A percentile compares a stretch with the other conserved stretches of the same genome.
These are phyloP conservation scores for Conistra vaccinii DNA, from an alignment of 2,888 invertebrate species.

Conservation along the genomic window DNA sequence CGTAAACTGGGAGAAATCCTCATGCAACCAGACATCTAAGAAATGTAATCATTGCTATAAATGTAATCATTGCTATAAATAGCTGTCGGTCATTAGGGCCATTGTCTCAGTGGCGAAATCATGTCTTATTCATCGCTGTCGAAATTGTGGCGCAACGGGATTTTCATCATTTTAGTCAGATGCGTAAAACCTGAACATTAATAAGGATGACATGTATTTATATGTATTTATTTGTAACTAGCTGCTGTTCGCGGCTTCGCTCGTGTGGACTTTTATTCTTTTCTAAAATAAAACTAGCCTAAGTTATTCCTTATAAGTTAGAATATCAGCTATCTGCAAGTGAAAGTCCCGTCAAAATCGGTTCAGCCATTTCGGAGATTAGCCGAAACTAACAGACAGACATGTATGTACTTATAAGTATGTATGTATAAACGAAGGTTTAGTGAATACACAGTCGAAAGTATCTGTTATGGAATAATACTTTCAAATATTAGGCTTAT, in stretches of 20 bases:
- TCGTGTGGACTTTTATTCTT: too few relatives aligned
- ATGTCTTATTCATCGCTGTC: constrained; percentile 8
- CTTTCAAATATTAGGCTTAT: not conserved
- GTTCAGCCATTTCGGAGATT: too few relatives aligned
- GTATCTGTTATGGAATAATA: not conserved
- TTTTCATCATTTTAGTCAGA: not conserved
- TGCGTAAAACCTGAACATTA: not conserved
- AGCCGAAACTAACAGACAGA: too few relatives aligned
- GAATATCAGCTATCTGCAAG: too few relatives aligned
- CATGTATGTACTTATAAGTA: too few relatives aligned
- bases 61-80: constrained; percentile 40
- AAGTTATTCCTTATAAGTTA: too few relatives aligned
- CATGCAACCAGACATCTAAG: not conserved
- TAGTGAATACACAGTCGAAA: not conserved
- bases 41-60: constrained; percentile 43
- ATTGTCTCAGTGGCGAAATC: constrained; percentile 2
- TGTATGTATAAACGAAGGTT: too few relatives aligned
- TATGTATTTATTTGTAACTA: constrained; percentile 1
- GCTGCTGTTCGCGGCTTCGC: too few relatives aligned
- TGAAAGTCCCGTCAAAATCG: too few relatives aligned
- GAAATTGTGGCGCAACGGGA: constrained; percentile 36
- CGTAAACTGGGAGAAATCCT: not conserved
- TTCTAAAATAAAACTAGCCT: too few relatives aligned
- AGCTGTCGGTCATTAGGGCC: constrained; percentile 1
- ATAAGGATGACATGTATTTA: not conserved